These are phyloP conservation scores for Ormyrus pomaceus DNA, from an alignment of 2,888 invertebrate genomes.

Conservation along the genomic window DNA sequence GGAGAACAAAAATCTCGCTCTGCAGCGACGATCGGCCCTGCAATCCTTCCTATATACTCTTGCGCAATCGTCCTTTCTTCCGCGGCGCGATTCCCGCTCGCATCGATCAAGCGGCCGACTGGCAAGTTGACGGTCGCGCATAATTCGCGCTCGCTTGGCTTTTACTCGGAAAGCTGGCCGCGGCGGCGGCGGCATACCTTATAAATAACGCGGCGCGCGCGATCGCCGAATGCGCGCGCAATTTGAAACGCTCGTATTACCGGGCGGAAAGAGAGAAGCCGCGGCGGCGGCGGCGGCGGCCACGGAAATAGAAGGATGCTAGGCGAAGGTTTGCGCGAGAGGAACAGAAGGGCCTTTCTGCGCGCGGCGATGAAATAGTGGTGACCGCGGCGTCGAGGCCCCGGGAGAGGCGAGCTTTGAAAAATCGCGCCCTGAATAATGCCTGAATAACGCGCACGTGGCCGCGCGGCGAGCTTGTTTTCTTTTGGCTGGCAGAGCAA, in stretches of 20 bases:
- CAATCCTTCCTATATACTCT: too few relatives aligned
- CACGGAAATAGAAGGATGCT: slow-evolving; percentile 33
- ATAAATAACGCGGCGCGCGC: background rate
- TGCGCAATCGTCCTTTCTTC: too few relatives aligned
- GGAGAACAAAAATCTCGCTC: too few relatives aligned
- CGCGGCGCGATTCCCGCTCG: too few relatives aligned
- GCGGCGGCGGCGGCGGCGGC: background rate
- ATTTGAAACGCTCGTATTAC: slow-evolving; percentile 36
- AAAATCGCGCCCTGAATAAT: background rate
- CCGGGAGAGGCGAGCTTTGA: background rate
- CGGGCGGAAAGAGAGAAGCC: background rate
- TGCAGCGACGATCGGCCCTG: too few relatives aligned
- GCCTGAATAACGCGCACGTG: too few relatives aligned
- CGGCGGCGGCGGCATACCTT: slow-evolving; percentile 16
- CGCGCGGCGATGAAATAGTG: background rate
- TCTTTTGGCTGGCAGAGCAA: too few relatives aligned
- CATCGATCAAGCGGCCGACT: slow-evolving; percentile 15
- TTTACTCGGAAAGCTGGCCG: slow-evolving; percentile 55
- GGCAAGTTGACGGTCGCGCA: slow-evolving; percentile 67
- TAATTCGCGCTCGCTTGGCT: slow-evolving; percentile 34
- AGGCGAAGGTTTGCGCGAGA: background rate
- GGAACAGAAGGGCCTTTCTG: background rate
- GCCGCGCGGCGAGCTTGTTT: too few relatives aligned
- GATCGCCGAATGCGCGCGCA: slow-evolving; percentile 32
- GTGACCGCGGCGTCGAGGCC: background rate